Percentiles rank a stretch among this genome's conserved stretches.
phyloP scores from a whole-genome alignment of 2,113 vertebrate species.

The Eidolon helvum region DNA sequence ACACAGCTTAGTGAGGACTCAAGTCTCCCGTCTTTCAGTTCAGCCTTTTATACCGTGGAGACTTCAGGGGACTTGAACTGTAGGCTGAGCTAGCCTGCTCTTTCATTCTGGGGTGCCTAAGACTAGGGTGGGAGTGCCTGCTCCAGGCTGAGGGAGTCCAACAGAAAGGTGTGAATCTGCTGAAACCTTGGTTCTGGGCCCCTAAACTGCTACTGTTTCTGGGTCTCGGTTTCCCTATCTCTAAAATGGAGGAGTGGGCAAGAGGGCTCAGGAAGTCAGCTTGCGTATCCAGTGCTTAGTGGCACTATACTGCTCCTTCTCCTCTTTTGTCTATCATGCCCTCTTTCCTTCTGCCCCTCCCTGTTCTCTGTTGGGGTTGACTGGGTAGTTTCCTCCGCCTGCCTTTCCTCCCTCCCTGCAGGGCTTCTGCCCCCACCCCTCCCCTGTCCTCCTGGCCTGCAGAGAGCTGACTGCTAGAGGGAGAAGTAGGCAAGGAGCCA shows the following conservation, averaged over 20 bases:
- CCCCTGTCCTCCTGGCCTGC: slow-evolving; percentile 19
- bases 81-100: neutral
- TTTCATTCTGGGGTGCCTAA: neutral
- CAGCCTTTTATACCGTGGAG: neutral
- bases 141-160: neutral
- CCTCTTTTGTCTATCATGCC: neutral
- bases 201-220: neutral
- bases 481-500: slow-evolving; percentile 61
- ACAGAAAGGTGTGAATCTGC: neutral
- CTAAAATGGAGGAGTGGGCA: neutral
- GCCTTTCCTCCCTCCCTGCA: neutral
- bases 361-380: neutral
- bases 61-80: neutral
- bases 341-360: neutral
- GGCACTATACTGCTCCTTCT: neutral
- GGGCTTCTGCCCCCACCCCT: neutral
- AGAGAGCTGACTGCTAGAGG: slow-evolving; percentile 40
- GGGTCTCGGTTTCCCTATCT: slow-evolving; percentile 23
- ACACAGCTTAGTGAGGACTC: neutral
- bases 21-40: neutral
- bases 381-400: neutral
- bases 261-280: neutral
- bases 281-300: neutral
- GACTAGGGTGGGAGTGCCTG: neutral
- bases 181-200: neutral